Conservation (phyloP, 1,140 invertebrate genomes). For the Drosophila hydei region DNA sequence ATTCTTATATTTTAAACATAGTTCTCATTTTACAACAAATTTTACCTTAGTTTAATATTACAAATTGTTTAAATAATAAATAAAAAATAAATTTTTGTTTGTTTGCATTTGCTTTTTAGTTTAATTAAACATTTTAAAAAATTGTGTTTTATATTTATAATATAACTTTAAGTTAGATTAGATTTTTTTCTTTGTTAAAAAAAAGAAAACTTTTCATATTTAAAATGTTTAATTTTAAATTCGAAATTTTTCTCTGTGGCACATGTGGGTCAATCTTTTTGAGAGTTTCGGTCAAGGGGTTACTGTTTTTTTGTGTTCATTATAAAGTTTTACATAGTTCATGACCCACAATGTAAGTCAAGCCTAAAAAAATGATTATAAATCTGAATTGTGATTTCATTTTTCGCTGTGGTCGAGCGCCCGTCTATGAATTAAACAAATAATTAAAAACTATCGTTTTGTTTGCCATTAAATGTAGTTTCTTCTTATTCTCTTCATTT, state of each 20-base stretch:
- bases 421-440: constrained; percentile 27
- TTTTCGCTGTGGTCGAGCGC: constrained; percentile 44
- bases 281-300: constrained; percentile 35
- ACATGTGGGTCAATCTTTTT: constrained; percentile 5
- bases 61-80: too few relatives aligned
- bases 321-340: constrained; percentile 28
- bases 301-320: constrained; percentile 13
- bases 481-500: constrained; percentile 10
- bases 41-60: too few relatives aligned
- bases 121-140: too few relatives aligned
- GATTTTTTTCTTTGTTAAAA: too few relatives aligned
- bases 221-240: not conserved
- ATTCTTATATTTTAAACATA: too few relatives aligned
- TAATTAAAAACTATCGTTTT: constrained; percentile 16
- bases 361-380: constrained; percentile 58
- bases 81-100: too few relatives aligned
- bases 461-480: constrained; percentile 2
- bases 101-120: too few relatives aligned
- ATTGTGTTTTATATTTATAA: too few relatives aligned
- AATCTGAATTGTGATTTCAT: constrained; percentile 49
- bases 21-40: too few relatives aligned
- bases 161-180: too few relatives aligned
- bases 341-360: constrained; percentile 66
- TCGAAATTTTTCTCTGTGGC: constrained; percentile 3
- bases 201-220: too few relatives aligned